Percentiles rank a stretch among this genome's conserved stretches.
Evolutionary conservation across 1,140 invertebrate species (phyloP).

Genomic region (Drosophila erecta): DNA sequence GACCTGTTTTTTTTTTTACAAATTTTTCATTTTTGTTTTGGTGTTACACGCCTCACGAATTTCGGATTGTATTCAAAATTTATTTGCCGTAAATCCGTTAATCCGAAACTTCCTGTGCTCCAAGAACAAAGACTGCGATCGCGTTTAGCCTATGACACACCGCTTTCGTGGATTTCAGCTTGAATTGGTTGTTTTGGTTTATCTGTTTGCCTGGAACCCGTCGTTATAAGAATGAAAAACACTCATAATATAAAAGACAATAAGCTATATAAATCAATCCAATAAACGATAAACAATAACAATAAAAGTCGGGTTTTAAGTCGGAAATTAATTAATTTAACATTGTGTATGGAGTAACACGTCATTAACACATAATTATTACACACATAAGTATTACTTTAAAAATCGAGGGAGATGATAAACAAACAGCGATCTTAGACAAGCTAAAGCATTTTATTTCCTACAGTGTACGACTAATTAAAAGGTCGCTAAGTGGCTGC

Average conservation of each 20-base stretch:
- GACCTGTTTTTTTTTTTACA: neutral
- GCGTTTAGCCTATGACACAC: conserved; percentile 30
- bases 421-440: too few relatives aligned
- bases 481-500: conserved; percentile 41
- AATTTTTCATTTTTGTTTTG: conserved; percentile 30
- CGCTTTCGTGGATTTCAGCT: conserved; percentile 14
- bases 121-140: conserved; percentile 35
- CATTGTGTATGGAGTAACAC: too few relatives aligned
- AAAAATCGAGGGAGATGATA: too few relatives aligned
- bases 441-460: conserved; percentile 4
- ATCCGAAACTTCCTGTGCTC: conserved; percentile 54
- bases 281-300: neutral
- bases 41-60: conserved; percentile 44
- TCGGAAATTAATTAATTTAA: neutral
- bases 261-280: neutral
- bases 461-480: conserved; percentile 49
- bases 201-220: conserved; percentile 42
- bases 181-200: conserved; percentile 37
- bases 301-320: neutral
- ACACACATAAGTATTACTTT: too few relatives aligned
- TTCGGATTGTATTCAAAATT: conserved; percentile 45
- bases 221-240: conserved; percentile 20
- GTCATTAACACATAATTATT: too few relatives aligned
- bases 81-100: conserved; percentile 52
- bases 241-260: neutral